Conservation (phyloP, 2,113 vertebrate species). For the Tetrax tetrax region DNA sequence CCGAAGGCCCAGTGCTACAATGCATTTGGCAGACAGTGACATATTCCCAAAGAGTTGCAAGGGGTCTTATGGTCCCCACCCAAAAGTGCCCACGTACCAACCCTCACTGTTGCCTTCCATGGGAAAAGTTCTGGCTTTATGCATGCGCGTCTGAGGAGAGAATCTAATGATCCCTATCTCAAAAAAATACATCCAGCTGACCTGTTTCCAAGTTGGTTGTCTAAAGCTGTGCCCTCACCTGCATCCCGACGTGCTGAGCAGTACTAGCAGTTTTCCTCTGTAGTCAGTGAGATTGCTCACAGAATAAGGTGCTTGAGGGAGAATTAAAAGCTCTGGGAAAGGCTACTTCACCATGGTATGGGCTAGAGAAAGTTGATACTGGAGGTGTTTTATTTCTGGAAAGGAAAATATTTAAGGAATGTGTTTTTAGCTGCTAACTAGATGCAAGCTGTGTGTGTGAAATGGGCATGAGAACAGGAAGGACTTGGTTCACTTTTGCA, state of each 20-base stretch:
- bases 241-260: background rate
- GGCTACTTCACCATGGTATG: background rate
- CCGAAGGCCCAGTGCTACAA: background rate
- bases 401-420: conserved; percentile 33
- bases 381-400: background rate
- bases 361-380: background rate
- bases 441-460: background rate
- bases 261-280: background rate
- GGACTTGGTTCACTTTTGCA: background rate
- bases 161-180: background rate
- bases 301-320: background rate
- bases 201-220: background rate
- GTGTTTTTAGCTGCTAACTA: background rate
- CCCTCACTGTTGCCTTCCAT: background rate
- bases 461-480: background rate
- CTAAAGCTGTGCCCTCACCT: background rate
- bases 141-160: background rate
- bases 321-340: background rate
- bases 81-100: background rate
- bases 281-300: background rate
- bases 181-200: background rate
- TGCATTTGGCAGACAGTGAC: background rate
- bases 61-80: background rate
- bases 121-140: background rate
- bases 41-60: background rate